These are phyloP conservation scores for Sylvilagus floridanus DNA, from an alignment of 2,797 vertebrate genomes.

Conservation along the genomic window DNA sequence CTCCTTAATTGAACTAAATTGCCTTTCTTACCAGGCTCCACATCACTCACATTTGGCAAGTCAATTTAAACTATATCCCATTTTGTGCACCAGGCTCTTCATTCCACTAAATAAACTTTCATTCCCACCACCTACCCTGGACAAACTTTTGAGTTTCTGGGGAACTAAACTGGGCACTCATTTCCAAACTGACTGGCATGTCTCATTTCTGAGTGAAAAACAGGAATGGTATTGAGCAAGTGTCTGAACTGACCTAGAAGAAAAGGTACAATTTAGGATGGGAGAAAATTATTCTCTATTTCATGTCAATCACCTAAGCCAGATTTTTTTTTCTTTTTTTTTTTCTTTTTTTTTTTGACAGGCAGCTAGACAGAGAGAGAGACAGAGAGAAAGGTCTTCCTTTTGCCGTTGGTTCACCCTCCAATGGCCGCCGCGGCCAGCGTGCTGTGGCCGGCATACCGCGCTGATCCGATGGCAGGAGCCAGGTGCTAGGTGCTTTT, in stretches of 20 bases:
- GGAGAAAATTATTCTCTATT: constrained; percentile 14
- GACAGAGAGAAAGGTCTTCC: too few relatives aligned
- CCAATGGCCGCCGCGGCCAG: too few relatives aligned
- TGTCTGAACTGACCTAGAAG: not conserved
- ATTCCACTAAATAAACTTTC: constrained; percentile 23
- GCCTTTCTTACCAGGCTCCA: not conserved
- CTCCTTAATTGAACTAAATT: constrained; percentile 38
- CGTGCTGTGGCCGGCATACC: too few relatives aligned
- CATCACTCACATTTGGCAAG: not conserved
- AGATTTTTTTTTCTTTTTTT: not conserved
- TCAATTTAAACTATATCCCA: not conserved
- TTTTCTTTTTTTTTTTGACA: too few relatives aligned
- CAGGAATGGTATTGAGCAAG: not conserved
- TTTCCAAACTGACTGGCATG: not conserved
- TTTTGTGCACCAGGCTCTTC: not conserved
- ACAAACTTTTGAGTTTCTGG: not conserved
- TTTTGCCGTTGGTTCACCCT: too few relatives aligned
- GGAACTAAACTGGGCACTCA: not conserved
- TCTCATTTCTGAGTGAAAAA: constrained; percentile 35
- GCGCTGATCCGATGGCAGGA: too few relatives aligned
- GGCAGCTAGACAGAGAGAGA: too few relatives aligned
- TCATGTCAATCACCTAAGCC: not conserved
- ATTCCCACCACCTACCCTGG: not conserved
- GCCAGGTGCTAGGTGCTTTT: too few relatives aligned
- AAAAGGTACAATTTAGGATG: not conserved